Evolutionary conservation across 2,797 vertebrate genomes (phyloP).

Genomic region (Mallotus villosus): DNA sequence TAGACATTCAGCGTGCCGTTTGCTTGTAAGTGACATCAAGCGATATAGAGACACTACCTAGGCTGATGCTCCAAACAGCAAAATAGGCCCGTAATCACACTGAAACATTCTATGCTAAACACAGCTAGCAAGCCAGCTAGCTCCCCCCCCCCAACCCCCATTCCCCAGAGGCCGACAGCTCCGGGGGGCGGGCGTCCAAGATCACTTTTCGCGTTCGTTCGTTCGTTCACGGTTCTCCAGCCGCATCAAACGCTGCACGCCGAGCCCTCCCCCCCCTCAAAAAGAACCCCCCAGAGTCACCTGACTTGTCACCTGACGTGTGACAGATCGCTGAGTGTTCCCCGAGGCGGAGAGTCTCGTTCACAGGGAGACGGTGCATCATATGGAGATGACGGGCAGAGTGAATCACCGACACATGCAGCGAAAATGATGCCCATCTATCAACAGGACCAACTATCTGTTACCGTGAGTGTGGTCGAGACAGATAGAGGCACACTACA

Average conservation of each 20-base stretch:
- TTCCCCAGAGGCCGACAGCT: too few species aligned
- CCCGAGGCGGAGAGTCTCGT: background rate
- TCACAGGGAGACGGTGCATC: slow-evolving; percentile 20
- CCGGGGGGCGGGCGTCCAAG: slow-evolving; percentile 1
- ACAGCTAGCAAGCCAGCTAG: too few species aligned
- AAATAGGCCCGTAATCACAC: slow-evolving; percentile 1
- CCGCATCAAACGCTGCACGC: slow-evolving; percentile 25
- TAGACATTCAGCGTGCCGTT: background rate
- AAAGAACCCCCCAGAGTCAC: background rate
- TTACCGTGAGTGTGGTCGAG: background rate
- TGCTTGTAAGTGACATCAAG: slow-evolving; percentile 39
- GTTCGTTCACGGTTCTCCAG: slow-evolving; percentile 21
- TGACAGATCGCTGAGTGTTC: background rate
- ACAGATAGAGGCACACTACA: slow-evolving; percentile 38
- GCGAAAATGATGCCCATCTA: slow-evolving; percentile 18
- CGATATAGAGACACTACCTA: background rate
- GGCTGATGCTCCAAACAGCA: background rate
- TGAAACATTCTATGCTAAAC: slow-evolving; percentile 12
- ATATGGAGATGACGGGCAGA: slow-evolving; percentile 32
- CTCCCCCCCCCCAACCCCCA: too few species aligned
- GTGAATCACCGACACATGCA: slow-evolving; percentile 43
- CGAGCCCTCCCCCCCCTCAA: background rate
- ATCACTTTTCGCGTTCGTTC: slow-evolving; percentile 24
- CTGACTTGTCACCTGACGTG: background rate
- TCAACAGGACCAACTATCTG: slow-evolving; percentile 1